Percentiles rank a stretch among this genome's conserved stretches.
Evolutionary conservation across 2,113 vertebrate species (phyloP).

Genomic region (Struthidea cinerea): DNA sequence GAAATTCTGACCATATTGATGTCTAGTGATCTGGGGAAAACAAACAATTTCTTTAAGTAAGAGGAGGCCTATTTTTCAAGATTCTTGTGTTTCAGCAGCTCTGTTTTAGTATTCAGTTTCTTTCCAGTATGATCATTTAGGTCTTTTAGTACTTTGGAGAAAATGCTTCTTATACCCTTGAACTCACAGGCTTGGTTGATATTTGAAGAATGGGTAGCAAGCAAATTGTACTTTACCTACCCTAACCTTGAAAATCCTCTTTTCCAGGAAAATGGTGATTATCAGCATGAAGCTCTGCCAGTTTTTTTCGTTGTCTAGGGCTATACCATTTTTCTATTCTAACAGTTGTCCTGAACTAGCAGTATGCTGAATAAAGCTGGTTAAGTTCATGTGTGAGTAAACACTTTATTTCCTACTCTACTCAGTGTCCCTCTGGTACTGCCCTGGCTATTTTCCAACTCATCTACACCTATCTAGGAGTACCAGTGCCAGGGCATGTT

Average conservation of each 20-base stretch:
- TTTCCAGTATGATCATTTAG: neutral
- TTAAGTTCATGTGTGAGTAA: neutral
- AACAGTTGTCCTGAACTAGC: neutral
- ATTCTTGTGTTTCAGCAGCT: neutral
- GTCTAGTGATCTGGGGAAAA: neutral
- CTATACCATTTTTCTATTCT: neutral
- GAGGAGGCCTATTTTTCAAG: neutral
- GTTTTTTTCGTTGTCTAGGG: neutral
- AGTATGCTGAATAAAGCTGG: neutral
- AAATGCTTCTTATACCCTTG: neutral
- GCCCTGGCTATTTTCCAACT: neutral
- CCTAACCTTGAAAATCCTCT: neutral
- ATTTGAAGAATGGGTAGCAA: neutral
- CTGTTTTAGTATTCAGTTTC: neutral
- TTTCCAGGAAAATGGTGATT: neutral
- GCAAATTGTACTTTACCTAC: neutral
- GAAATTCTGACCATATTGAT: neutral
- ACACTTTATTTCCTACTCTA: neutral
- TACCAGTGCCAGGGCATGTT: neutral
- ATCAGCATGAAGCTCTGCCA: neutral
- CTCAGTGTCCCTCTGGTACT: neutral
- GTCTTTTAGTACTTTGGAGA: neutral
- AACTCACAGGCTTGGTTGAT: neutral
- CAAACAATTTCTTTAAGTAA: neutral
- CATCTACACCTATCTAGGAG: neutral